phyloP scores from a whole-genome alignment of 2,888 invertebrate genomes.

The Ophraella communa region DNA sequence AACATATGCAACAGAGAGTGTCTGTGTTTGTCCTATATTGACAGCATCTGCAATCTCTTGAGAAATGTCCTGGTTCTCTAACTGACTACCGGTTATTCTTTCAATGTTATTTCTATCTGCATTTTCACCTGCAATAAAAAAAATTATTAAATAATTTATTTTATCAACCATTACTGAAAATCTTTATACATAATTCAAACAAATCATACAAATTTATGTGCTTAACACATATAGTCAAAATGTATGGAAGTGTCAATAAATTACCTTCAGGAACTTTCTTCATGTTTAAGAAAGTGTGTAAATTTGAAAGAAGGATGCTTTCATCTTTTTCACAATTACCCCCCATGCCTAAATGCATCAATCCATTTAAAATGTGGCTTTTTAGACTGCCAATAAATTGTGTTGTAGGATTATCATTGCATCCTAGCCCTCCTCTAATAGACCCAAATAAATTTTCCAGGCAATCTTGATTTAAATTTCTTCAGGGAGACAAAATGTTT shows the following conservation, averaged over 20 bases:
- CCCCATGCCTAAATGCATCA: slow-evolving; percentile 3
- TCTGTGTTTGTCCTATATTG: background rate
- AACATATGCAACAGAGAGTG: slow-evolving; percentile 9
- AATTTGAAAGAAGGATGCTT: slow-evolving; percentile 7
- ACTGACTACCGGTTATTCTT: slow-evolving; percentile 9
- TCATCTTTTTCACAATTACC: slow-evolving; percentile 7
- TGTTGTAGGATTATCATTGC: background rate
- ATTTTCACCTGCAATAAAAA: slow-evolving; percentile 3
- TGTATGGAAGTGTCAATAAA: slow-evolving; percentile 10
- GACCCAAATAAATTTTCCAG: background rate
- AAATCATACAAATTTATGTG: slow-evolving; percentile 7
- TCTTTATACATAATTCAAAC: slow-evolving; percentile 8
- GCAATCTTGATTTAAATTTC: slow-evolving; percentile 12
- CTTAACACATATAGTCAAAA: slow-evolving; percentile 13
- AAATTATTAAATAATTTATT: background rate
- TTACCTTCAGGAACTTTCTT: slow-evolving; percentile 8
- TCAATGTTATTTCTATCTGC: slow-evolving; percentile 7
- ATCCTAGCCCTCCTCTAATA: background rate
- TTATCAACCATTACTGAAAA: slow-evolving; percentile 8
- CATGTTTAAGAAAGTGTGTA: slow-evolving; percentile 10
- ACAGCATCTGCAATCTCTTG: slow-evolving; percentile 6
- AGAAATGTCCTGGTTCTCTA: slow-evolving; percentile 10
- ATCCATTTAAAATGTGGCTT: slow-evolving; percentile 10
- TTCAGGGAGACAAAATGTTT: slow-evolving; percentile 11
- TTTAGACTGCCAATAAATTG: slow-evolving; percentile 8